Evolutionary conservation across 1,140 invertebrate genomes (phyloP).

Genomic region (Lycorma delicatula): DNA sequence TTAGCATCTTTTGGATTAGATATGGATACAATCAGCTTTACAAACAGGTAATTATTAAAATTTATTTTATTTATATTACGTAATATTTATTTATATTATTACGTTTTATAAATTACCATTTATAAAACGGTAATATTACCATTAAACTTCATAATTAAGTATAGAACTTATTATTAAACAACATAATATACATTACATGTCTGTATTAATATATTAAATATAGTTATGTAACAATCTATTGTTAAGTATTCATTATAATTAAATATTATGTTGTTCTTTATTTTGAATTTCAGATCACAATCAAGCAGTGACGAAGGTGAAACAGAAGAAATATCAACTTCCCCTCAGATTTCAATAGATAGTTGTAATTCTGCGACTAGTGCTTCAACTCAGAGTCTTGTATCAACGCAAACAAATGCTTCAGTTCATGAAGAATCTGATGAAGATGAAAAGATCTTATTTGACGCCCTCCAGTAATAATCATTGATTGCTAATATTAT

Average conservation of each 20-base stretch:
- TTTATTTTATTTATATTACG: no score
- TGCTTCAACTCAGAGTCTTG: background rate
- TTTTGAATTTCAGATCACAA: constrained; percentile 23
- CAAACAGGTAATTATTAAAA: constrained; percentile 27
- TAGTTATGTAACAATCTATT: no score
- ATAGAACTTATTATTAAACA: no score
- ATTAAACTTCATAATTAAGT: no score
- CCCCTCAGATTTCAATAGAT: constrained; percentile 17
- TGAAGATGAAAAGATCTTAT: constrained; percentile 18
- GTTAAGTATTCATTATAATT: no score
- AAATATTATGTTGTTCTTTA: background rate
- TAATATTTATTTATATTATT: no score
- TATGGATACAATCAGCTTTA: constrained; percentile 27
- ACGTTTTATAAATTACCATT: no score
- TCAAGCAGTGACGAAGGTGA: constrained; percentile 20
- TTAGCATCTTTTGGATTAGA: constrained; percentile 25
- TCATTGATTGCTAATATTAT: no score
- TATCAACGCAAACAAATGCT: background rate
- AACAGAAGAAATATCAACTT: constrained; percentile 14
- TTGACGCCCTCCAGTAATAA: constrained; percentile 23
- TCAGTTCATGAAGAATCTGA: constrained; percentile 8
- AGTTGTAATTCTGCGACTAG: background rate
- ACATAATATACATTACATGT: no score
- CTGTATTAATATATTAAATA: no score
- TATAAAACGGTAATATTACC: no score